Conservation (phyloP, 2,888 invertebrate species). For the Lumbricus terrestris region DNA sequence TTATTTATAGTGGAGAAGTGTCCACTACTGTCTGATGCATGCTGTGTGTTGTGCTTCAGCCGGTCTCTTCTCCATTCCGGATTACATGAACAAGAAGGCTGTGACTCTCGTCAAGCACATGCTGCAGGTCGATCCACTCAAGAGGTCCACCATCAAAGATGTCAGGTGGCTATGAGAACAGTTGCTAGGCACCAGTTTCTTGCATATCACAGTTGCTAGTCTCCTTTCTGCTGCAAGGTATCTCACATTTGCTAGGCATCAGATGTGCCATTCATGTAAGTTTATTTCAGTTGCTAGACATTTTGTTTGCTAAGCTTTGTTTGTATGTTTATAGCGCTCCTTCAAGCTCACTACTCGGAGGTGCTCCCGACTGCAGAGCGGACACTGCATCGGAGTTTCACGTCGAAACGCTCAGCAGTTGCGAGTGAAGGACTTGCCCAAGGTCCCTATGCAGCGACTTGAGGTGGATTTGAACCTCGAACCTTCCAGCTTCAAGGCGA, state of each 20-base stretch:
- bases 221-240: not conserved
- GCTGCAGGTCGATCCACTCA: constrained; percentile 97
- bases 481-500: no score
- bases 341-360: no score
- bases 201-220: not conserved
- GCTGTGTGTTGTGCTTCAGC: constrained; percentile 62
- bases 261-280: no score
- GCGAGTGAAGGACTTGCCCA: no score
- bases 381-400: no score
- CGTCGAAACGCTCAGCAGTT: no score
- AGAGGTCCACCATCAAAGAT: constrained; percentile 92
- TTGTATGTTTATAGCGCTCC: no score
- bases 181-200: not conserved
- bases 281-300: not conserved
- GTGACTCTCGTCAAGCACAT: constrained; percentile 90
- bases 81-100: constrained; percentile 91
- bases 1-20: no score
- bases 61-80: constrained; percentile 96
- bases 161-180: constrained; percentile 69
- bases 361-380: no score
- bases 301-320: no score
- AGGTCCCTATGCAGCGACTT: no score
- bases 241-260: not conserved
- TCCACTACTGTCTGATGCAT: not conserved
- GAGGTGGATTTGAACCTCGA: no score